A percentile compares a stretch with the other conserved stretches of the same genome.
phyloP scores from a whole-genome alignment of 2,797 vertebrate species.

The Urosaurus nigricauda region DNA sequence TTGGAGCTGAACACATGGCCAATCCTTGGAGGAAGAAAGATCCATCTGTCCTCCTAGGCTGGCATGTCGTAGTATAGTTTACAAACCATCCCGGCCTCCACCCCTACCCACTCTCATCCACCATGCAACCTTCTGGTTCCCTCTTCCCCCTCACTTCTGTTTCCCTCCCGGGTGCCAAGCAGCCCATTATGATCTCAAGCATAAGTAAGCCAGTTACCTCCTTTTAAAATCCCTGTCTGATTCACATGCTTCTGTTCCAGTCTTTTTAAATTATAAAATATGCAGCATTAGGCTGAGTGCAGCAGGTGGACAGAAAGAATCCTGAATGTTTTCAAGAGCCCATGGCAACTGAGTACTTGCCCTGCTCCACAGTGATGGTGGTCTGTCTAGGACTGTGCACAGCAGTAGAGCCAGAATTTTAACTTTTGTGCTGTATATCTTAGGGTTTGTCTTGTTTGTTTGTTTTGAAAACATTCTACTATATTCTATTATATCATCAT shows the following conservation, averaged over 20 bases:
- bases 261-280: not conserved
- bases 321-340: not conserved
- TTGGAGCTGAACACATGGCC: conserved; percentile 23
- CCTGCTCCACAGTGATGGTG: not conserved
- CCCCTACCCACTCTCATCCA: conserved; percentile 16
- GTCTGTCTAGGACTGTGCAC: too few species aligned
- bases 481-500: too few species aligned
- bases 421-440: too few species aligned
- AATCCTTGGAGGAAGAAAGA: conserved; percentile 12
- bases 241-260: not conserved
- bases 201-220: not conserved
- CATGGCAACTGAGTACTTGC: not conserved
- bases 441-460: too few species aligned
- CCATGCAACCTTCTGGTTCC: conserved; percentile 31
- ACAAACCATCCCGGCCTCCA: conserved; percentile 40
- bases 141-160: conserved; percentile 41
- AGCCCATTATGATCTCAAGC: not conserved
- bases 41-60: conserved; percentile 27
- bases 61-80: conserved; percentile 32
- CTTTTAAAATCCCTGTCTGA: conserved; percentile 9
- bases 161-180: conserved; percentile 14
- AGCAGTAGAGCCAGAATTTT: too few species aligned
- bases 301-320: not conserved
- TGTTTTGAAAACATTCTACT: too few species aligned
- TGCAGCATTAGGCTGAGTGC: not conserved